Percentiles rank a stretch among this genome's conserved stretches.
Conservation (phyloP, 2,113 vertebrate genomes). For the Nannobrachium achirus region DNA sequence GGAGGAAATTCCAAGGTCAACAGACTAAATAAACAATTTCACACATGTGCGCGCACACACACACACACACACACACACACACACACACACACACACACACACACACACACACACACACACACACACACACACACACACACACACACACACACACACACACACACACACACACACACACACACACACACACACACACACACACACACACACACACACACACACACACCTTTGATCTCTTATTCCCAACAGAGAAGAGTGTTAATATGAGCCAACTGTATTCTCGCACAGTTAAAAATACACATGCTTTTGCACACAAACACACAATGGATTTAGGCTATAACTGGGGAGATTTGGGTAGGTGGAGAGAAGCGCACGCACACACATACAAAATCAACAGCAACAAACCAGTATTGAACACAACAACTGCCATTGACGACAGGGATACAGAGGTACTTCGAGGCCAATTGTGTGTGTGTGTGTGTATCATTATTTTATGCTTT, state of each 20-base stretch:
- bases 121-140: slow-evolving; percentile 23
- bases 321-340: slow-evolving; percentile 42
- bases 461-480: slow-evolving; percentile 30
- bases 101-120: slow-evolving; percentile 25
- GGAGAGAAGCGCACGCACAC: slow-evolving; percentile 2
- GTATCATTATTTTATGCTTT: too few species aligned
- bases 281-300: slow-evolving; percentile 36
- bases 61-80: slow-evolving; percentile 2
- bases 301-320: slow-evolving; percentile 28
- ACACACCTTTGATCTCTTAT: slow-evolving; percentile 50
- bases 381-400: slow-evolving; percentile 31
- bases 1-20: slow-evolving; percentile 65
- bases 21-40: slow-evolving; percentile 35
- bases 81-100: slow-evolving; percentile 22
- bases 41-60: neutral
- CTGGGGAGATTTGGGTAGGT: slow-evolving; percentile 24
- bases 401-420: slow-evolving; percentile 34
- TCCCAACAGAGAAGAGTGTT: slow-evolving; percentile 39
- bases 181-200: too few species aligned
- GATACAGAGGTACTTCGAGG: slow-evolving; percentile 33
- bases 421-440: slow-evolving; percentile 33
- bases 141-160: slow-evolving; percentile 27
- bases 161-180: slow-evolving; percentile 28
- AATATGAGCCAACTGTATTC: slow-evolving; percentile 36
- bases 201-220: slow-evolving; percentile 21